These are phyloP conservation scores for Piscicola geometra DNA, from an alignment of 2,888 invertebrate genomes.

Conservation along the genomic window DNA sequence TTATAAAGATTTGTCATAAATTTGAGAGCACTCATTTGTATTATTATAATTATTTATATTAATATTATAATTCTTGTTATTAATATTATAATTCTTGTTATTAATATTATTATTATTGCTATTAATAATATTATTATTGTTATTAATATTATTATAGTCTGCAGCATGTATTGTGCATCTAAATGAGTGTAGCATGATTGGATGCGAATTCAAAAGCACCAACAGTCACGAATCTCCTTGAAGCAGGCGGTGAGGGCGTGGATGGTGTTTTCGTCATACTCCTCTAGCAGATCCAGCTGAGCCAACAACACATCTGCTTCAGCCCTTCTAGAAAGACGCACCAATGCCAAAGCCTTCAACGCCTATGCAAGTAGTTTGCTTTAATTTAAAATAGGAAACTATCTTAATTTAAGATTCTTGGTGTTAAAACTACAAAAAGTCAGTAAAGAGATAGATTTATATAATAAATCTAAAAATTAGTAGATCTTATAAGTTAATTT, in stretches of 20 bases:
- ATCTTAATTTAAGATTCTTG: too few species aligned
- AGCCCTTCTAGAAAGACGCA: constrained; percentile 76
- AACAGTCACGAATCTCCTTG: constrained; percentile 83
- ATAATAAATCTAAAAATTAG: too few species aligned
- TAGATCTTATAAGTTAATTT: too few species aligned
- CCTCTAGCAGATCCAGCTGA: constrained; percentile 61
- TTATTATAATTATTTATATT: background rate
- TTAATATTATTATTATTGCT: background rate
- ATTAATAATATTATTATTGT: background rate
- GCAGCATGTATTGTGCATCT: too few species aligned
- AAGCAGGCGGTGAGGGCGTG: constrained; percentile 94
- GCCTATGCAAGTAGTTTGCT: too few species aligned
- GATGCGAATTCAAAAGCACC: constrained; percentile 53
- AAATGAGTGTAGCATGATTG: too few species aligned
- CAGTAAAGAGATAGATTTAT: too few species aligned
- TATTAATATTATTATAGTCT: background rate
- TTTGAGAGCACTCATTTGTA: background rate
- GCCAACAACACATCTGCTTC: constrained; percentile 75
- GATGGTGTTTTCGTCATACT: constrained; percentile 84
- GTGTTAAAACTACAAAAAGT: too few species aligned
- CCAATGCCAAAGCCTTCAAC: constrained; percentile 81
- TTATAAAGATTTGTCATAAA: background rate
- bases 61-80: too few species aligned
- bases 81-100: too few species aligned
- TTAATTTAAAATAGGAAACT: too few species aligned